A percentile compares a stretch with the other conserved stretches of the same genome.
Evolutionary conservation across 2,888 invertebrate genomes (phyloP).

Genomic region (Mantis religiosa): DNA sequence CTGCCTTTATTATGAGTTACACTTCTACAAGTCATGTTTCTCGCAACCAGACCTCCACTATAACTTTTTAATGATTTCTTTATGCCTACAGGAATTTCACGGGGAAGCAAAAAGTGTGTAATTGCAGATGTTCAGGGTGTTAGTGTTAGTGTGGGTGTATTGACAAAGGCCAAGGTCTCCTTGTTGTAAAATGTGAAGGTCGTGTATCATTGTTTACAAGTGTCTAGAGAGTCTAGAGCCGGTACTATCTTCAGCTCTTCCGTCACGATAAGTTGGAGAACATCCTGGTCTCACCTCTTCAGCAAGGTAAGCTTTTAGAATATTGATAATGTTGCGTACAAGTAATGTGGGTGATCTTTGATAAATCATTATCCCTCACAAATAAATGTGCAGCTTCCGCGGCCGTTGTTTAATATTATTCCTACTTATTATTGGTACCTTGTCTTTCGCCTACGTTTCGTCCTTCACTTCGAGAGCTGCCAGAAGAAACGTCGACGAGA

Average conservation of each 20-base stretch:
- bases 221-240: background rate
- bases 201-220: background rate
- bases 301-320: background rate
- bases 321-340: no score
- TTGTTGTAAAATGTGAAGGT: background rate
- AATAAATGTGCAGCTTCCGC: no score
- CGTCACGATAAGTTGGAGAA: background rate
- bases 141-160: background rate
- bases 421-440: no score
- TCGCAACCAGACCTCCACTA: background rate
- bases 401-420: no score
- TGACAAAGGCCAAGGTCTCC: background rate
- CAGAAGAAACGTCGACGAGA: no score
- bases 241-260: background rate
- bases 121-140: background rate
- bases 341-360: no score
- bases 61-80: background rate
- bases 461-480: no score
- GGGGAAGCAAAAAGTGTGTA: background rate
- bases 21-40: background rate
- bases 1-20: background rate
- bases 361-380: no score
- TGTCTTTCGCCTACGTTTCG: no score
- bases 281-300: background rate
- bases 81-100: background rate